Evolutionary conservation across 2,797 vertebrate genomes (phyloP), one percentile per base, ranked within the genome.

Genomic region (Benthosema pterotum): DNA sequence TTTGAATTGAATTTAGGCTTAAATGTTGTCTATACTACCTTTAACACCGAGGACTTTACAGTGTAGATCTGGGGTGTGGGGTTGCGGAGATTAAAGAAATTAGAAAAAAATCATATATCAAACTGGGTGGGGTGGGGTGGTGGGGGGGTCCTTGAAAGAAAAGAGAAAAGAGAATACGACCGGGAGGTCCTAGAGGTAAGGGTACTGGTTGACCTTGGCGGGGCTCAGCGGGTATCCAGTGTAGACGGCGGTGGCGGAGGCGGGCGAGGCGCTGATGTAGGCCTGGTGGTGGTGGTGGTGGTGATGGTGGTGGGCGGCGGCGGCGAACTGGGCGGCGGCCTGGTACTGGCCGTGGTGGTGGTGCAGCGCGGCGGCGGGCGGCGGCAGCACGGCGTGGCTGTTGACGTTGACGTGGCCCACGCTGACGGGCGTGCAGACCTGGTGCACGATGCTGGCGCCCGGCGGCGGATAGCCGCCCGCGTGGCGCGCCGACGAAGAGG

Each of bases 191-290:
- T 93, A 94, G 95, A 99, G 96, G 94, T 99, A 99, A 85, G 97
- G 96, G 93, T 99, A 99, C 93, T 99, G 98, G 95, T 97, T 99
- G 88, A 99, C 96, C 95, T 99, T 99, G 83, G 97, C 94, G 78
- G 98, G 98, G 93, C 97, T 99, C 94, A 99, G 91, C 28, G 97
- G 97, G 90, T 98, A 99, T 97, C 98, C 97, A 97, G 98, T 99
- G 96, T 99, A 99, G 94, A 99, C 97, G 43, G 97, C 92, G 84
- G 97, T 98, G 87, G 95, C 92, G 84, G 97, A 98, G 87, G 95
- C 95, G 15, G 98, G 98, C 17, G 98, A 99, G 80, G 96, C 96
- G 89, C 95, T 99, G 94, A 99, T 98, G 88, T 98, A 99, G 77
- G 98, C 97, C 93, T 99, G 96, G 82, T 96, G 95, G 80, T 98